Evolutionary conservation across 2,797 vertebrate species (phyloP), one percentile per base, ranked within the genome.

Genomic region (Limosa lapponica): DNA sequence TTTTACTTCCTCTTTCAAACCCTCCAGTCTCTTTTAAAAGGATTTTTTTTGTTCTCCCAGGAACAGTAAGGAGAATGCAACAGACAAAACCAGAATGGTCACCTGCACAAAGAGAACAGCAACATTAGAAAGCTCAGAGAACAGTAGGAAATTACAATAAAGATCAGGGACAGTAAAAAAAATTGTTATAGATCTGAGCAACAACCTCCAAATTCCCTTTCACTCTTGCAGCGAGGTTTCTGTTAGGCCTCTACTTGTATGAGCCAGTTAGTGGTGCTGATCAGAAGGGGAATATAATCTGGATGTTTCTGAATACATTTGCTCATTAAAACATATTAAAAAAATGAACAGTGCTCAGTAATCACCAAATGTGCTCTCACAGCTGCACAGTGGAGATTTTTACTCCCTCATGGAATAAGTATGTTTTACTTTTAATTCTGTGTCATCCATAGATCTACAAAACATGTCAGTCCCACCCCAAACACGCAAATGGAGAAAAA

Each of bases 1-100:
- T 94, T 78, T 85, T 75, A 89, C 84, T 97, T 96, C 96, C 87
- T 86, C 87, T 96, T 91, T 95, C 90, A 94, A 95, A 92, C 51
- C 11, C 44, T 71, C 59, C 75, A 69, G 39, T 58, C 71, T 83
- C 83, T 88, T 81, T 59, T 39, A 15, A 90, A 92, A 83, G 66
- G 36, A 34, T 24, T 82, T 92, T 90, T 92, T 95, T 90, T 89
- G 49, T 82, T 92, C 70, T 84, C 46, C 39, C 62, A 89, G 71
- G 91, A 94, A 74, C 55, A 89, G 44, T 24, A 69, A 87, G 23
- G 39, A 51, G 28, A 89, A 64, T 9, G 7, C 73, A 87, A 85
- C 72, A 83, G 69, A 87, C 46, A 82, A 91, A 90, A 73, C 10
- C 82, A 84, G 62, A 94, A 75, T 0, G 1, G 70, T 82, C 85